These are phyloP conservation scores for Leucoma salicis DNA, from an alignment of 2,888 invertebrate genomes.

Conservation along the genomic window DNA sequence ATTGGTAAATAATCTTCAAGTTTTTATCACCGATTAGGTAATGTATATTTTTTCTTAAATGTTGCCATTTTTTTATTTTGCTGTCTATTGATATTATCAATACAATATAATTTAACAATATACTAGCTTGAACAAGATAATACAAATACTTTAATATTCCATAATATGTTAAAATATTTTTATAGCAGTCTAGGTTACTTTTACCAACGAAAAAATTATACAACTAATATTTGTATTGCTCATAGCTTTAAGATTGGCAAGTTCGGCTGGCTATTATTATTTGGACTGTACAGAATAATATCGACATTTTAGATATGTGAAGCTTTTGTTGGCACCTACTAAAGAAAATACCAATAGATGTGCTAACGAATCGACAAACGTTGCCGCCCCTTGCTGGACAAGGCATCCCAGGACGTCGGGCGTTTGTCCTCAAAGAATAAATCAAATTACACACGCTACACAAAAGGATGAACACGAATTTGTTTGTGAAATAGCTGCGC, in stretches of 20 bases:
- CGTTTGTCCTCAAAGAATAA: conserved; percentile 75
- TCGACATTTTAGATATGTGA: conserved; percentile 52
- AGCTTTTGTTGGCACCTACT: conserved; percentile 64
- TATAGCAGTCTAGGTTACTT: too few relatives aligned
- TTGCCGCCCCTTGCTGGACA: conserved; percentile 47
- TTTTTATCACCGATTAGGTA: too few relatives aligned
- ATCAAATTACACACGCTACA: conserved; percentile 76
- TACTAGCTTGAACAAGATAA: too few relatives aligned
- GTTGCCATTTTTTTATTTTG: too few relatives aligned
- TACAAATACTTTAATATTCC: too few relatives aligned
- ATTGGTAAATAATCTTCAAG: too few relatives aligned
- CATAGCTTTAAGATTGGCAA: conserved; percentile 5
- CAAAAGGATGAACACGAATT: conserved; percentile 75
- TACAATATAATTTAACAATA: too few relatives aligned
- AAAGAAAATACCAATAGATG: conserved; percentile 68
- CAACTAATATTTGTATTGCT: conserved; percentile 48
- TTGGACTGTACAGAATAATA: conserved; percentile 45
- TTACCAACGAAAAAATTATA: too few relatives aligned
- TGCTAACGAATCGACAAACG: conserved; percentile 77
- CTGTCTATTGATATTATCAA: too few relatives aligned
- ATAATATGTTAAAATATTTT: too few relatives aligned
- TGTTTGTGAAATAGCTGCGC: conserved; percentile 71
- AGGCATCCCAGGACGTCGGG: conserved; percentile 66
- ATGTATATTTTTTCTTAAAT: too few relatives aligned
- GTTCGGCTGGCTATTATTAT: conserved; percentile 8